Evolutionary conservation across 2,797 vertebrate genomes (phyloP).

Genomic region (Aulostomus chinensis): DNA sequence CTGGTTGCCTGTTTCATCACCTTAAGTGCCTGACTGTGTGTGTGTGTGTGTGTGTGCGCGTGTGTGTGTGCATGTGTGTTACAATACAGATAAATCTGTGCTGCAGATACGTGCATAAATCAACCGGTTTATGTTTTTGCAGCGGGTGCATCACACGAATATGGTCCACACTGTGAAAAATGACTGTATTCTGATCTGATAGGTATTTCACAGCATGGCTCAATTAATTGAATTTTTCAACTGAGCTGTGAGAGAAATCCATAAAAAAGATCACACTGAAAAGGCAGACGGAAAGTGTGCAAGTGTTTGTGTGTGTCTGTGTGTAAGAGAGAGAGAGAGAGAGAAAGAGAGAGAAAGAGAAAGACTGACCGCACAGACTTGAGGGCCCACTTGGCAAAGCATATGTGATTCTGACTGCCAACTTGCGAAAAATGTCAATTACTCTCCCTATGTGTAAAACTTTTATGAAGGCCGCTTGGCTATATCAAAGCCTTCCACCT

Average conservation of each 20-base stretch:
- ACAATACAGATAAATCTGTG: slow-evolving; percentile 67
- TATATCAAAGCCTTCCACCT: slow-evolving; percentile 77
- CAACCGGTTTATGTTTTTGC: slow-evolving; percentile 54
- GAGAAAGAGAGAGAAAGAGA: slow-evolving; percentile 15
- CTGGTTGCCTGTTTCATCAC: slow-evolving; percentile 70
- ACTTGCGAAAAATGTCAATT: slow-evolving; percentile 78
- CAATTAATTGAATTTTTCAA: slow-evolving; percentile 70
- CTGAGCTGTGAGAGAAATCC: slow-evolving; percentile 59
- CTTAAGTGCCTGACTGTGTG: slow-evolving; percentile 59
- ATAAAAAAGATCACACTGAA: slow-evolving; percentile 61
- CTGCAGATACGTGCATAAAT: slow-evolving; percentile 65
- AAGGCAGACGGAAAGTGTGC: slow-evolving; percentile 25
- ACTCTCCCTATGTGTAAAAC: slow-evolving; percentile 71
- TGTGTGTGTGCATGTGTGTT: slow-evolving; percentile 28
- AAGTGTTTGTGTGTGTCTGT: not conserved
- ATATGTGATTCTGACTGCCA: slow-evolving; percentile 71
- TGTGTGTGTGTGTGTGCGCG: slow-evolving; percentile 44
- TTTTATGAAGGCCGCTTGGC: slow-evolving; percentile 77
- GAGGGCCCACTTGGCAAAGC: slow-evolving; percentile 66
- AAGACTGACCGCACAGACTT: slow-evolving; percentile 57
- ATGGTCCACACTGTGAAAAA: slow-evolving; percentile 54
- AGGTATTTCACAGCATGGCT: slow-evolving; percentile 61
- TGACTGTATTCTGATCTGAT: slow-evolving; percentile 58
- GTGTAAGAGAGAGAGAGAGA: slow-evolving; percentile 8
- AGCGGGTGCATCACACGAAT: slow-evolving; percentile 55